Evolutionary conservation across 2,888 invertebrate genomes (phyloP), one percentile per base, ranked within the genome.

Genomic region (Stenoptilia bipunctidactyla): DNA sequence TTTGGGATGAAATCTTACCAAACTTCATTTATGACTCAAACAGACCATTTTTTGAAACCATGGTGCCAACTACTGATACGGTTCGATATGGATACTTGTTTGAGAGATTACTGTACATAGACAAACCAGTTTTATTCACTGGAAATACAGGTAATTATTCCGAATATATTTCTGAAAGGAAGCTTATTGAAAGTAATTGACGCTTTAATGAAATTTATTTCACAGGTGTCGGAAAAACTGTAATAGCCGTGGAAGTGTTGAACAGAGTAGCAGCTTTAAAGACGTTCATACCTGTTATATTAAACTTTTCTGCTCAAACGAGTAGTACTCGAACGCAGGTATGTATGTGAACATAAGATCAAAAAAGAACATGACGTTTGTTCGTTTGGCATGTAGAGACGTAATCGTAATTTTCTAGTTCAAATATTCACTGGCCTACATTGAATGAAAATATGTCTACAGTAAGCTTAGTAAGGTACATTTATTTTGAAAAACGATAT

Each of bases 251-350:
- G 55, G 88, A 89, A 38, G 88, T 90, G 1, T 73, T 96, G 35
- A 89, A 88, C 40, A 86, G 82, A 35, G 85, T 96, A 55, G 69
- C 87, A 4, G 56, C 70, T 0, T 80, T 86, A 1, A 88, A 87
- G 0, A 66, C 77, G 34, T 92, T 89, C 58, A 87, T 94, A 15
- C 92, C 95, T 0, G 87, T 92, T 1, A 89, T 91, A 46, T 79
- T 97, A 43, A 96, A 94, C 61, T 96, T 96, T 71, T 96, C 96
- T 0, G 96, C 96, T 0, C 96, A 96, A 79, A 96, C 96, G 0
- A 92, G 91, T 65, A 95, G 94, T 53, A 72, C 86, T 15, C 85
- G 93, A 15, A 95, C 94, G 0, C 92, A 92, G 73, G 87, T 87
- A 51, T 30, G 13, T 37, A 36, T 14, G n/a, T n/a, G n/a, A n/a